A percentile compares a stretch with the other conserved stretches of the same genome.
Evolutionary conservation across 1,140 invertebrate genomes (phyloP).

Genomic region (Rhizoglyphus robini): DNA sequence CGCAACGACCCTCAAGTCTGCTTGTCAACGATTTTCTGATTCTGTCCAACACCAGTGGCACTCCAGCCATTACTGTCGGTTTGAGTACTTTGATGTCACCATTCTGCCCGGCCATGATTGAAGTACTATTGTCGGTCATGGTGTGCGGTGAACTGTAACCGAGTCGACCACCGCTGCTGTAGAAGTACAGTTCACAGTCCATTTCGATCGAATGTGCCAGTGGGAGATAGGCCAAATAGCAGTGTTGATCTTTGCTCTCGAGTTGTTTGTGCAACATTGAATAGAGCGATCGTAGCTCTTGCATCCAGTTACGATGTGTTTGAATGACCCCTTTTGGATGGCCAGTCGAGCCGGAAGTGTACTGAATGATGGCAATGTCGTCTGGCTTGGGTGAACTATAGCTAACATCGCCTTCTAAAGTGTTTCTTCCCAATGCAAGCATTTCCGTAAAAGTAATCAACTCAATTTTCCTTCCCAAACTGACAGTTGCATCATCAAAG

Average conservation of each 20-base stretch:
- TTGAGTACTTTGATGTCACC: slow-evolving; percentile 74
- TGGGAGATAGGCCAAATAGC: slow-evolving; percentile 30
- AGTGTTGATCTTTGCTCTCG: background rate
- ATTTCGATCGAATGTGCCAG: slow-evolving; percentile 31
- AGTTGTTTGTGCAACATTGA: background rate
- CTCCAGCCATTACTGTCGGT: slow-evolving; percentile 85
- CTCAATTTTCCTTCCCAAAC: slow-evolving; percentile 45
- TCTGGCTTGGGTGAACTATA: background rate
- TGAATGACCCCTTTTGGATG: slow-evolving; percentile 21
- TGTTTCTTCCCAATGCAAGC: slow-evolving; percentile 36
- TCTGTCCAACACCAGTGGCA: slow-evolving; percentile 88
- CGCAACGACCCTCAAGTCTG: slow-evolving; percentile 68
- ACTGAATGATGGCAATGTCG: slow-evolving; percentile 88
- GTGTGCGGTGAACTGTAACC: slow-evolving; percentile 35
- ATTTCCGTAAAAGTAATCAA: slow-evolving; percentile 49
- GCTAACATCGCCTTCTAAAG: slow-evolving; percentile 35
- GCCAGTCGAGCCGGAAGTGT: slow-evolving; percentile 57
- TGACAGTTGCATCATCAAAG: background rate
- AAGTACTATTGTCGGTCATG: slow-evolving; percentile 31
- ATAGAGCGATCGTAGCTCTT: background rate
- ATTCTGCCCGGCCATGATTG: slow-evolving; percentile 57
- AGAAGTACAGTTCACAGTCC: slow-evolving; percentile 15
- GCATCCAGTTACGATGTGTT: slow-evolving; percentile 25
- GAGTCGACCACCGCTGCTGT: slow-evolving; percentile 16
- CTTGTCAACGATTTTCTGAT: slow-evolving; percentile 89